Evolutionary conservation across 2,888 invertebrate species (phyloP).

Genomic region (Cheilosia variabilis): DNA sequence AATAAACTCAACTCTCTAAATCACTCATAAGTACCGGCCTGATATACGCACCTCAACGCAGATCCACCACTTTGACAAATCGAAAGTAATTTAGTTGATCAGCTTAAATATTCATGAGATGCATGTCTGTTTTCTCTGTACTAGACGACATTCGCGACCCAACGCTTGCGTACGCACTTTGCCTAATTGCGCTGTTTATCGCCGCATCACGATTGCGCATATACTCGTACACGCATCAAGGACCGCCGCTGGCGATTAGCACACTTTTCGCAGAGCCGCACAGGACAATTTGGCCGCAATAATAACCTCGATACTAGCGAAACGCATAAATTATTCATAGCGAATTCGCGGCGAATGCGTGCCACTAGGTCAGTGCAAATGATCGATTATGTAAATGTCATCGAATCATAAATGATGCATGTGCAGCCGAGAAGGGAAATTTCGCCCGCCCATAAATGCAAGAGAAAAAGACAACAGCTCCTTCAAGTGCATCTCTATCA

Average conservation of each 20-base stretch:
- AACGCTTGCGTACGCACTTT: slow-evolving; percentile 54
- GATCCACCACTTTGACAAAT: slow-evolving; percentile 53
- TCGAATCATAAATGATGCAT: slow-evolving; percentile 37
- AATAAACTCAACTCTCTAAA: slow-evolving; percentile 32
- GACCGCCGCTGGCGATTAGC: slow-evolving; percentile 57
- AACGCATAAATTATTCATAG: slow-evolving; percentile 52
- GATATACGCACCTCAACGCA: slow-evolving; percentile 27
- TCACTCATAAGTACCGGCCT: slow-evolving; percentile 10
- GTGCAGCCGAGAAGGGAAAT: slow-evolving; percentile 38
- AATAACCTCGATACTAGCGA: slow-evolving; percentile 48
- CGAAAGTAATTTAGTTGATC: slow-evolving; percentile 67
- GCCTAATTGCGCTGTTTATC: slow-evolving; percentile 55
- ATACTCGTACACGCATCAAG: slow-evolving; percentile 37
- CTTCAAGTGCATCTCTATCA: slow-evolving; percentile 67
- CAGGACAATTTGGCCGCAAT: slow-evolving; percentile 50
- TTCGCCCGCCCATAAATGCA: slow-evolving; percentile 22
- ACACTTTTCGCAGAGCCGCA: slow-evolving; percentile 47
- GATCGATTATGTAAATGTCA: slow-evolving; percentile 73
- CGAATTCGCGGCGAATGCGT: slow-evolving; percentile 46
- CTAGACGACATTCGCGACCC: slow-evolving; percentile 41
- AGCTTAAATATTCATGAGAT: slow-evolving; percentile 67
- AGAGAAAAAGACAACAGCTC: slow-evolving; percentile 10
- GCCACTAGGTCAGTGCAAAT: slow-evolving; percentile 70
- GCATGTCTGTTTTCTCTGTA: slow-evolving; percentile 56
- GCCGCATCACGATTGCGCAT: slow-evolving; percentile 34